Evolutionary conservation across 35 echinoderm and acorn worm species (phyloP).

Genomic region (Holothuria glaberrima): DNA sequence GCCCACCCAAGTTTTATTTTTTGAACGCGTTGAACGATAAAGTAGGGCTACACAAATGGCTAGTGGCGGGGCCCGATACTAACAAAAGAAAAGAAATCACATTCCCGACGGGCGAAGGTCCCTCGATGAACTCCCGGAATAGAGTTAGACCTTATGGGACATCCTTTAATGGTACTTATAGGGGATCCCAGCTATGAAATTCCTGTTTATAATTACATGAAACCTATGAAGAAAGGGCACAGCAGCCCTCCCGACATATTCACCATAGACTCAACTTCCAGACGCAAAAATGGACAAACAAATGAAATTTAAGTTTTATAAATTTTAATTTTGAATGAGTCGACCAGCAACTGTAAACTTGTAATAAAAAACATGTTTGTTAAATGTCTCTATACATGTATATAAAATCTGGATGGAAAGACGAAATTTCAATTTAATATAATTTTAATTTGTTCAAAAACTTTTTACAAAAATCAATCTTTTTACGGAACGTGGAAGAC

Average conservation of each 20-base stretch:
- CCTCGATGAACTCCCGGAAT: neutral
- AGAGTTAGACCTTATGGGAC: no score
- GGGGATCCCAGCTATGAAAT: neutral
- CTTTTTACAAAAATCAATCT: neutral
- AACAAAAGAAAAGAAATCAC: neutral
- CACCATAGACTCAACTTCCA: neutral
- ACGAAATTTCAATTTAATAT: neutral
- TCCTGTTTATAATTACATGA: neutral
- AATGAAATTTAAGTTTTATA: neutral
- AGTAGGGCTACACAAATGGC: no score
- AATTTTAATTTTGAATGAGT: neutral
- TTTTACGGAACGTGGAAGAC: neutral
- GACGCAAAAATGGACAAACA: neutral
- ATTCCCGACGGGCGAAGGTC: neutral
- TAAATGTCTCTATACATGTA: neutral
- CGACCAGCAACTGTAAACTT: conserved; percentile 19
- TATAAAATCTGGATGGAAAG: neutral
- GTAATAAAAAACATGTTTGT: neutral
- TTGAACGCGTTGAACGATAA: no score
- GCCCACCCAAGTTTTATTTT: no score
- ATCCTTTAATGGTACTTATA: neutral
- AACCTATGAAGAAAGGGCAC: neutral
- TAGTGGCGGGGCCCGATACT: neutral
- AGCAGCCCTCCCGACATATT: neutral
- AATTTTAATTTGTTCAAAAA: neutral